Conservation (phyloP, 2,888 invertebrate genomes). For the Hirtodrosophila confusa region DNA sequence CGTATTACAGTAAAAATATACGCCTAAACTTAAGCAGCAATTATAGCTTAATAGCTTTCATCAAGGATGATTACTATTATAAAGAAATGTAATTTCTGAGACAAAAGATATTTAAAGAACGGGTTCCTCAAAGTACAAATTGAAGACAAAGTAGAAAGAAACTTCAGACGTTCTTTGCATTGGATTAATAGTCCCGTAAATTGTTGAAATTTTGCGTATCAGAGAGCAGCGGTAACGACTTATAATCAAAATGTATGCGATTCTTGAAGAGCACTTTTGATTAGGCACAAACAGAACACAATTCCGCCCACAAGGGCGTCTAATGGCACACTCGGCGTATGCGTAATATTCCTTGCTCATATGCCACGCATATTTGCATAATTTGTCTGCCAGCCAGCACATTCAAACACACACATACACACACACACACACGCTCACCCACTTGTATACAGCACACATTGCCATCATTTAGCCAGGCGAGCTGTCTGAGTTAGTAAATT, state of each 20-base stretch:
- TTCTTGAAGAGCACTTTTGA: slow-evolving; percentile 57
- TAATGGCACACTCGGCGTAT: slow-evolving; percentile 75
- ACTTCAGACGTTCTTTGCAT: not conserved
- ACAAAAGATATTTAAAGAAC: too few species aligned
- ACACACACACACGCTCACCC: slow-evolving; percentile 4
- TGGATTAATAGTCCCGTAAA: slow-evolving; percentile 4
- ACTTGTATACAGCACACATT: slow-evolving; percentile 41
- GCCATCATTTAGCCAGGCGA: slow-evolving; percentile 68
- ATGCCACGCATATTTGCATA: slow-evolving; percentile 73
- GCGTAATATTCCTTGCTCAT: slow-evolving; percentile 71
- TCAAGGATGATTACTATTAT: too few species aligned
- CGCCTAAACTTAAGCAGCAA: too few species aligned
- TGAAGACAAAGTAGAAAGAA: too few species aligned
- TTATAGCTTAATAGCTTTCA: too few species aligned
- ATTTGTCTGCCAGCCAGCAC: slow-evolving; percentile 55
- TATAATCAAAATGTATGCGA: slow-evolving; percentile 48
- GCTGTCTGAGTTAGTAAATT: slow-evolving; percentile 77
- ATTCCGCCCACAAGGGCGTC: slow-evolving; percentile 36
- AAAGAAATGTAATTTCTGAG: too few species aligned
- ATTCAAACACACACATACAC: slow-evolving; percentile 10
- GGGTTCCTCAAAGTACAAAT: too few species aligned
- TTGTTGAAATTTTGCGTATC: slow-evolving; percentile 31
- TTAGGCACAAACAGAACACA: slow-evolving; percentile 54
- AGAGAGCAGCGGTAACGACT: slow-evolving; percentile 30
- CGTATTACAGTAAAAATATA: too few species aligned